Base-by-base conservation (phyloP, 2,888 invertebrate genomes). In the Thecocarcelia acutangulata region DNA sequence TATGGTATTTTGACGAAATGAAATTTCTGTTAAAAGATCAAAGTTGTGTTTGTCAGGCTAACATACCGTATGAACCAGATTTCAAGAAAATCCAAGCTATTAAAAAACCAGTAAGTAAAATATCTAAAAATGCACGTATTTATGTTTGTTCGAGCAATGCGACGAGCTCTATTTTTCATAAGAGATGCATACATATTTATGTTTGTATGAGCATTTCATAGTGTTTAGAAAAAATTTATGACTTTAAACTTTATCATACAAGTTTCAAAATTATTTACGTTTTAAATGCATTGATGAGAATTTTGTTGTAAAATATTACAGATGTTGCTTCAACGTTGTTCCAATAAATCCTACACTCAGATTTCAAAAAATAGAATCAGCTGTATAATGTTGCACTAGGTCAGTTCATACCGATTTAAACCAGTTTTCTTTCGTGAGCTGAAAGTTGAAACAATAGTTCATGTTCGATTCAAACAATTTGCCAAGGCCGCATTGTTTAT, bases 1-100 rank as follows among this genome's bases (percentile, higher is more conserved):
- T 73, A 21, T 79, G 59, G 59, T 79, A 68, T 42, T 73, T 68
- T 68, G 61, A 79, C 8, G 17, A 73, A 40, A 74, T 80, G 63
- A 66, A 56, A 33, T 80, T 80, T 17, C 46, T 80, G 13, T 33
- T 40, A 24, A 37, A 24, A 37, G 63, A 61, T 21, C 48, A 56
- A 28, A 48, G 12, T 3, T 21, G 28, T 56, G 15, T 28, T 1
- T 64, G 15, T 6, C 40, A 61, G 17, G 48, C 4, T 17, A 12
- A 6, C 28, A 28, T 48, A 2, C 33, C 19, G 4, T 19, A 59
- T 50, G 50, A 50, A 5, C 28, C 9, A 4, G 37, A 33, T 42
- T 21, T 33, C 9, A 44, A 24, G 52, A 33, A 52, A 24, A 37
- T 15, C n/a, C 21, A 24, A 12, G 8, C 66, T 21, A 5, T 15